These are phyloP conservation scores for Hydrolagus affinis DNA, from an alignment of 2,113 vertebrate species.

Conservation along the genomic window DNA sequence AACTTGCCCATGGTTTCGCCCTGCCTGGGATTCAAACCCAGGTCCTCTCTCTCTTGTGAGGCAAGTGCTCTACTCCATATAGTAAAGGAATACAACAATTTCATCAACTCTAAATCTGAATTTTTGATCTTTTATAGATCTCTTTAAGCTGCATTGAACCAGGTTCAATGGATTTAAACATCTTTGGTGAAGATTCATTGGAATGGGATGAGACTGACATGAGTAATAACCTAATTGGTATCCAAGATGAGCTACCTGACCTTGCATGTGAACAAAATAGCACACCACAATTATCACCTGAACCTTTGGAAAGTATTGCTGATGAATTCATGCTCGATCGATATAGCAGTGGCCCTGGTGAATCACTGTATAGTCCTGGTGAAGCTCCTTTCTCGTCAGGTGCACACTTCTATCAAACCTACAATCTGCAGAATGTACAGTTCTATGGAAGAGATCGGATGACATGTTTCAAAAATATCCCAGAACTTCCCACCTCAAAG, in stretches of 20 bases:
- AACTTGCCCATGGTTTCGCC: too few relatives aligned
- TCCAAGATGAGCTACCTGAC: conserved; percentile 58
- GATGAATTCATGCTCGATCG: conserved; percentile 44
- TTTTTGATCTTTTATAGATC: conserved; percentile 54
- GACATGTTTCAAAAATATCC: conserved; percentile 50
- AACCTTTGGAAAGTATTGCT: conserved; percentile 40
- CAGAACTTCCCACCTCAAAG: conserved; percentile 45
- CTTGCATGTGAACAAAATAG: conserved; percentile 52
- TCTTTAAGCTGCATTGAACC: conserved; percentile 73
- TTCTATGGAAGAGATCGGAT: conserved; percentile 59
- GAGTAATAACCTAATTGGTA: conserved; percentile 68
- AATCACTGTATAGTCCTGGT: conserved; percentile 42
- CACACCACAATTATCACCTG: conserved; percentile 42
- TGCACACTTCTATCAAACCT: conserved; percentile 75
- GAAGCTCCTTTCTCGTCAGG: conserved; percentile 45
- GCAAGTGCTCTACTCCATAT: too few relatives aligned
- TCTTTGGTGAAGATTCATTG: conserved; percentile 71
- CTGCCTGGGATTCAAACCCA: too few relatives aligned
- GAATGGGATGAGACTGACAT: conserved; percentile 98
- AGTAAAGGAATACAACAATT: not conserved
- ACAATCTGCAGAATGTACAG: conserved; percentile 74
- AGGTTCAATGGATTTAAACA: conserved; percentile 72
- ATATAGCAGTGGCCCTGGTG: conserved; percentile 37
- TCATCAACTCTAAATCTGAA: not conserved
- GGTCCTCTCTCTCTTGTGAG: too few relatives aligned